A percentile compares a stretch with the other conserved stretches of the same genome.
These are phyloP conservation scores for Anguilla anguilla DNA, from an alignment of 2,797 vertebrate species.

Conservation along the genomic window DNA sequence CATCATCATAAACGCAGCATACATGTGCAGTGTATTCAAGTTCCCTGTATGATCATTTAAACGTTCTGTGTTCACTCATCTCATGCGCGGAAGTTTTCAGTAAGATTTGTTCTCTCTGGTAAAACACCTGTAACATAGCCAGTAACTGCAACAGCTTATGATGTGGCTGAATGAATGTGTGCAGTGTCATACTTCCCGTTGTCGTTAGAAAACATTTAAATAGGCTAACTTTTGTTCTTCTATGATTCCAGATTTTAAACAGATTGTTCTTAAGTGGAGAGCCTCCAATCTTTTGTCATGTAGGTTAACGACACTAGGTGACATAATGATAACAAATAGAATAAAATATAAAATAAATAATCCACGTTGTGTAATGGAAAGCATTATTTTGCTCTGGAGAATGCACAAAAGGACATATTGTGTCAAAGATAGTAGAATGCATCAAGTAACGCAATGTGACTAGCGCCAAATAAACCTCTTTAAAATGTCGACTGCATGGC, in stretches of 20 bases:
- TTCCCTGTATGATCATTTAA: neutral
- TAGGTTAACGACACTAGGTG: neutral
- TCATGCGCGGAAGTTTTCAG: neutral
- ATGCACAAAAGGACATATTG: neutral
- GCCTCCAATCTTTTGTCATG: neutral
- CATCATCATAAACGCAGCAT: neutral
- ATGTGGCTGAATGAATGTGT: neutral
- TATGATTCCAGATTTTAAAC: neutral
- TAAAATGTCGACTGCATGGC: slow-evolving; percentile 10
- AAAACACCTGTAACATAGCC: slow-evolving; percentile 29
- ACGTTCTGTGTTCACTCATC: neutral
- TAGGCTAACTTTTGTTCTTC: neutral
- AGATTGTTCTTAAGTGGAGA: neutral
- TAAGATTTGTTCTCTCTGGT: neutral
- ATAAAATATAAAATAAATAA: neutral
- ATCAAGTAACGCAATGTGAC: neutral
- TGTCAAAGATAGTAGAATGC: neutral
- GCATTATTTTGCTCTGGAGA: neutral
- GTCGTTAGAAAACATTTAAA: neutral
- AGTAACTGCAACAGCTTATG: neutral
- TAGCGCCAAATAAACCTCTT: neutral
- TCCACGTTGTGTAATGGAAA: neutral
- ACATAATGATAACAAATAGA: neutral
- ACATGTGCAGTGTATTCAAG: neutral
- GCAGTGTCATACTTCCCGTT: neutral